Evolutionary conservation across 2,888 invertebrate species (phyloP).

Genomic region (Pseudanteris insignis): DNA sequence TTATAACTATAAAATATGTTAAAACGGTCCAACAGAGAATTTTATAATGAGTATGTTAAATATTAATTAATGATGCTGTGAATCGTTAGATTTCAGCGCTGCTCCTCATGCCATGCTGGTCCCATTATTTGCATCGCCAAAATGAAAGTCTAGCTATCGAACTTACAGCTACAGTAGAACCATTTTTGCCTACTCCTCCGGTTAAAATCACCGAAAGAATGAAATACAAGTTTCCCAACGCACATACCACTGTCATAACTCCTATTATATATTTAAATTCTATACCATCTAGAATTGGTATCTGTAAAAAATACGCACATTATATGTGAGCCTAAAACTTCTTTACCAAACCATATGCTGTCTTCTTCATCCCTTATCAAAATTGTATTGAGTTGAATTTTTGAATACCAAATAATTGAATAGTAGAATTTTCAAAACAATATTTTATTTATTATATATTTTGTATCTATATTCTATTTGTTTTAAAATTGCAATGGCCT

Average conservation of each 20-base stretch:
- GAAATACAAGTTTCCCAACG: constrained; percentile 77
- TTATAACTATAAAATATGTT: too few relatives aligned
- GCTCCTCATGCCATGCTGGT: constrained; percentile 65
- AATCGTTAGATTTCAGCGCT: constrained; percentile 53
- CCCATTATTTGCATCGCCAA: constrained; percentile 50
- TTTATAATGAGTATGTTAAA: too few relatives aligned
- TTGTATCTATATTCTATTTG: too few relatives aligned
- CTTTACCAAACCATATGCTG: neutral
- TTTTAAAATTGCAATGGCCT: too few relatives aligned
- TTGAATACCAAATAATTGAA: too few relatives aligned
- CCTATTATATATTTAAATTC: constrained; percentile 82
- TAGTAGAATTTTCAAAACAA: too few relatives aligned
- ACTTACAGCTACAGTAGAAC: constrained; percentile 98
- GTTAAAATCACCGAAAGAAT: constrained; percentile 75
- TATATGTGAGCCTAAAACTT: too few relatives aligned
- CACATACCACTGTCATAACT: constrained; percentile 77
- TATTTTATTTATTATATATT: too few relatives aligned
- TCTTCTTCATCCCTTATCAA: too few relatives aligned
- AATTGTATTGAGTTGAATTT: too few relatives aligned
- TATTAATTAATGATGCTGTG: constrained; percentile 45
- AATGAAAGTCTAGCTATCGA: constrained; percentile 52
- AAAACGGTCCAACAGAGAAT: too few relatives aligned
- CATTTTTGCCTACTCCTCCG: constrained; percentile 97
- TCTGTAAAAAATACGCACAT: constrained; percentile 63
- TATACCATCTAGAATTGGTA: constrained; percentile 73